Conservation (phyloP, 1,140 invertebrate species). For the Lanistes nyassanus region DNA sequence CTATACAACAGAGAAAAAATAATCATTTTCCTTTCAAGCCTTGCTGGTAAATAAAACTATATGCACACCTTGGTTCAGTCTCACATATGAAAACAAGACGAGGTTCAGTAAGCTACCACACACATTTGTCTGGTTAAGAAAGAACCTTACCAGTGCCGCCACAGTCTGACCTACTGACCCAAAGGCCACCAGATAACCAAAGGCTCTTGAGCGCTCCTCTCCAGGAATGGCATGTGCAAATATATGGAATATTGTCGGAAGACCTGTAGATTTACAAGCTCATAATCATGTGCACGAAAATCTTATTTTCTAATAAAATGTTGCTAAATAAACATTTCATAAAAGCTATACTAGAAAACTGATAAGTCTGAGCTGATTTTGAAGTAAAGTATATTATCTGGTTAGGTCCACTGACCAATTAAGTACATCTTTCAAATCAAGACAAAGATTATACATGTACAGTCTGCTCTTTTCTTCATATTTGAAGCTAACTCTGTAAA, state of each 20-base stretch:
- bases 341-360: too few species aligned
- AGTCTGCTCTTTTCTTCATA: too few species aligned
- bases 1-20: too few species aligned
- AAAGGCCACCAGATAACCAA: constrained; percentile 80
- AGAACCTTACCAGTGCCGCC: constrained; percentile 76
- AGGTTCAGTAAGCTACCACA: not conserved
- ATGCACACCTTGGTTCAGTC: not conserved
- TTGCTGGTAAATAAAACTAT: too few species aligned
- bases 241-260: constrained; percentile 84
- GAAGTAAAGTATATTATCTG: too few species aligned
- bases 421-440: too few species aligned
- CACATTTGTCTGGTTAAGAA: not conserved
- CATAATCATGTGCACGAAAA: not conserved
- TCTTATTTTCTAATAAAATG: not conserved
- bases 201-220: constrained; percentile 80
- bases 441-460: too few species aligned
- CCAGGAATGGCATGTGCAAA: constrained; percentile 81
- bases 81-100: not conserved
- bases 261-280: constrained; percentile 73
- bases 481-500: too few species aligned
- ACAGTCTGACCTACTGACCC: constrained; percentile 83
- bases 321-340: constrained; percentile 25
- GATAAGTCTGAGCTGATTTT: too few species aligned
- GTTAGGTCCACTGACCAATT: too few species aligned
- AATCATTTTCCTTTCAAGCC: too few species aligned